Evolutionary conservation across 2,797 vertebrate genomes (phyloP).

Genomic region (Hypotaenidia philippensis): DNA sequence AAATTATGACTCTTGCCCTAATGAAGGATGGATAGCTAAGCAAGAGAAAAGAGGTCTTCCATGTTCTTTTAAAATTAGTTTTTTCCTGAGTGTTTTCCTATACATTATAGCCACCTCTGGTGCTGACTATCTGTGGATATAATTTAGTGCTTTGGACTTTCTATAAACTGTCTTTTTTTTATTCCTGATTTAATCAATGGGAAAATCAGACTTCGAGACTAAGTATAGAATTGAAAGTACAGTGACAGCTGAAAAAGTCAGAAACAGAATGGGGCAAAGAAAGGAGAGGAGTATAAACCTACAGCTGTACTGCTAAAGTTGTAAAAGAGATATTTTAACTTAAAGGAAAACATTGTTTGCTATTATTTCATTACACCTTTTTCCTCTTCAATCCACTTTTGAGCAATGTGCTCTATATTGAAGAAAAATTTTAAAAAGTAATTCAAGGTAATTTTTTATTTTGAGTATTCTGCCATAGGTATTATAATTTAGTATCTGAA

Average conservation of each 20-base stretch:
- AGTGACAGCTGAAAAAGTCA: background rate
- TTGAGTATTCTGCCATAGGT: background rate
- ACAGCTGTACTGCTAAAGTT: background rate
- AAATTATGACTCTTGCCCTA: background rate
- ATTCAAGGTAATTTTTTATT: background rate
- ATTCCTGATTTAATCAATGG: background rate
- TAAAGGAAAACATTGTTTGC: background rate
- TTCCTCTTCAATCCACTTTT: background rate
- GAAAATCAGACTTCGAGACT: background rate
- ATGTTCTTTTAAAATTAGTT: background rate
- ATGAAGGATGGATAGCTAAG: background rate
- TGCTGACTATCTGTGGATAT: background rate
- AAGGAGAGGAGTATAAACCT: background rate
- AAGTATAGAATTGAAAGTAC: background rate
- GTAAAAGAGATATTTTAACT: background rate
- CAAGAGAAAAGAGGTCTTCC: background rate
- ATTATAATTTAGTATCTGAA: background rate
- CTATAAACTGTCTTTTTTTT: background rate
- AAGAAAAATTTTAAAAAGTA: background rate
- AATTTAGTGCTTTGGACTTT: background rate
- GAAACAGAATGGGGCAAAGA: background rate
- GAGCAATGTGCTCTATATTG: background rate
- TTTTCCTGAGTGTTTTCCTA: background rate
- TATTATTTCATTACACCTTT: background rate
- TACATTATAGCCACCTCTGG: accelerated